Evolutionary conservation across 2,797 vertebrate genomes (phyloP), one percentile per base, ranked within the genome.

Genomic region (Gephyroberyx darwinii): DNA sequence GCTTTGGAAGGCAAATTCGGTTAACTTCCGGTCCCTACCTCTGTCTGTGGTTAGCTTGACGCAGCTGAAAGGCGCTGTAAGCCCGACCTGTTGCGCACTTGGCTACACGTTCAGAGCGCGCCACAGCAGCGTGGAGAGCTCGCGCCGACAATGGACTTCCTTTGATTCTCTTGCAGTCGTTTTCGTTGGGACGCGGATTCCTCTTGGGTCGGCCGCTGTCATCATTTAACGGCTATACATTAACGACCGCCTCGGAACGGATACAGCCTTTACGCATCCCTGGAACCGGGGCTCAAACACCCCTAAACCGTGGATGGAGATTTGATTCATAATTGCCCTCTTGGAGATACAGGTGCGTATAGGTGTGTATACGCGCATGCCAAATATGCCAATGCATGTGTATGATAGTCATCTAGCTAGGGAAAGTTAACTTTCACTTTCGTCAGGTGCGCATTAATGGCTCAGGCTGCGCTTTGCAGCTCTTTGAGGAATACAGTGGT

Each of bases 351-450:
- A 51, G 5, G 48, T 55, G 63, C 17, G 33, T 8, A 22, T 10
- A 2, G 35, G 30, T 20, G 1, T 17, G 17, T 14, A 6, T 63
- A 4, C 58, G 43, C 50, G 22, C n/a, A 3, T 16, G 17, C 26
- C 26, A 26, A 26, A 26, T 26, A 26, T 4, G 26, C 26, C 26
- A 26, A 26, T 9, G 37, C 37, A 9, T 9, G 5, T 1, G 37
- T 9, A 39, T 10, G 8, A 10, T 2, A 39, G 7, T 39, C 10
- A 10, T 39, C 37, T 10, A 39, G 37, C 37, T 2, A 10, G 10
- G 37, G 37, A 39, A 39, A 4, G 10, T 41, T 2, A 12, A 75
- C 86, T 90, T 90, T 90, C 85, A 82, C 81, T 88, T 90, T 86
- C 78, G 65, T 26, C 66, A 74, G 80, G 64, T 73, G 78, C 19